Evolutionary conservation across 2,888 invertebrate species (phyloP), one percentile per base, ranked within the genome.

Genomic region (Cerastis leucographa): DNA sequence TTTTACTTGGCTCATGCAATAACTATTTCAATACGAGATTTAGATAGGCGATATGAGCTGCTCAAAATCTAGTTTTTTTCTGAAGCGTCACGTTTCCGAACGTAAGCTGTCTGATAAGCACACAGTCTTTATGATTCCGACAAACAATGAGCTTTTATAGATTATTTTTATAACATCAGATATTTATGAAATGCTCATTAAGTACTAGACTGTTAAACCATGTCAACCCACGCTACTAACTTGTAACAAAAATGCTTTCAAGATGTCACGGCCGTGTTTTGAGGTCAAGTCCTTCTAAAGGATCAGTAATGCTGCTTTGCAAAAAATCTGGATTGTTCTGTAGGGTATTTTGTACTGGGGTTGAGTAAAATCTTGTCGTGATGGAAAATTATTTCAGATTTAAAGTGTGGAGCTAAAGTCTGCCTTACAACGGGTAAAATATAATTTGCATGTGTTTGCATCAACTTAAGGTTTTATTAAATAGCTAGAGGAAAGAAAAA

Each of bases 251-350:
- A 71, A 65, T 54, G 69, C 40, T 64, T 64, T 64, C 46, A 56
- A 66, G 56, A 72, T 25, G 29, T 66, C 76, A 14, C 7, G 46
- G 7, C 22, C 25, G 9, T 49, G 67, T 67, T 79, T 73, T 62
- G 40, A 67, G 79, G 78, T 79, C 79, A 79, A 79, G 79, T 49
- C 19, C n/a, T 65, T 59, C 11, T 1, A 65, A 56, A 25, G 17
- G 49, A 54, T 46, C 62, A 79, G 59, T 35, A 71, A 51, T 62
- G 35, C 78, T 71, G 46, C 42, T 42, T 42, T 78, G 78, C 49
- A 56, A 65, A 76, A 65, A 65, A 42, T 71, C 56, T 49, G n/a
- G 42, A 49, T 64, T 71, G 40, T 71, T 70, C n/a, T 64, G 40
- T 12, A n/a, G 2, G 8, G 54, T 29, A 51, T 42, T 70, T 51